Conservation (phyloP, 2,888 invertebrate species). For the Erpobdella octoculata region DNA sequence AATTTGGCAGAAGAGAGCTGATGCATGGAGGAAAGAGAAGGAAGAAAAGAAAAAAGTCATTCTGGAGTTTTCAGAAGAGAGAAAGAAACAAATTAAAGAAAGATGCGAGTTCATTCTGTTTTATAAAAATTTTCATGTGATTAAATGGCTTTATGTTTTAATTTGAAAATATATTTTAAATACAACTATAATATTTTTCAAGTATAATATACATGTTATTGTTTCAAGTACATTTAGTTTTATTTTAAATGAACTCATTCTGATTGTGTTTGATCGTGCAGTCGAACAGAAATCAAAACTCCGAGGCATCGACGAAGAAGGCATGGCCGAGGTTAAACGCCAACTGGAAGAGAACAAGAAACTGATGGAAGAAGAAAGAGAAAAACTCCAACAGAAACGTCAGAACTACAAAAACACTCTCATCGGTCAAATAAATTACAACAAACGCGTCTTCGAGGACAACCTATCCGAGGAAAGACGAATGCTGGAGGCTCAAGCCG, state of each 20-base stretch:
- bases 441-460: conserved; percentile 40
- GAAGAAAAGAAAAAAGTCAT: conserved; percentile 47
- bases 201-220: background rate
- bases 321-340: conserved; percentile 39
- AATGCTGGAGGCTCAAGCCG: conserved; percentile 42
- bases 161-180: background rate
- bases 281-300: conserved; percentile 27
- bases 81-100: conserved; percentile 46
- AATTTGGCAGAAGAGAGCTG: conserved; percentile 50
- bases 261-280: background rate
- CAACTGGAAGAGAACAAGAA: conserved; percentile 46
- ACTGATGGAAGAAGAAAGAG: conserved; percentile 42
- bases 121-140: background rate
- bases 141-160: background rate
- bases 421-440: conserved; percentile 47
- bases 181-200: background rate
- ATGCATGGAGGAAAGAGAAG: conserved; percentile 47
- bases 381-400: conserved; percentile 39
- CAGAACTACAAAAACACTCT: conserved; percentile 45
- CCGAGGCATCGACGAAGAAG: conserved; percentile 42
- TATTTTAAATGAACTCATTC: background rate
- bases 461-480: conserved; percentile 39
- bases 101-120: conserved; percentile 51
- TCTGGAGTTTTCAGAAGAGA: conserved; percentile 44
- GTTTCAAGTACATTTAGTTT: background rate